Evolutionary conservation across 2,113 vertebrate species (phyloP).

Genomic region (Quiscalus mexicanus): DNA sequence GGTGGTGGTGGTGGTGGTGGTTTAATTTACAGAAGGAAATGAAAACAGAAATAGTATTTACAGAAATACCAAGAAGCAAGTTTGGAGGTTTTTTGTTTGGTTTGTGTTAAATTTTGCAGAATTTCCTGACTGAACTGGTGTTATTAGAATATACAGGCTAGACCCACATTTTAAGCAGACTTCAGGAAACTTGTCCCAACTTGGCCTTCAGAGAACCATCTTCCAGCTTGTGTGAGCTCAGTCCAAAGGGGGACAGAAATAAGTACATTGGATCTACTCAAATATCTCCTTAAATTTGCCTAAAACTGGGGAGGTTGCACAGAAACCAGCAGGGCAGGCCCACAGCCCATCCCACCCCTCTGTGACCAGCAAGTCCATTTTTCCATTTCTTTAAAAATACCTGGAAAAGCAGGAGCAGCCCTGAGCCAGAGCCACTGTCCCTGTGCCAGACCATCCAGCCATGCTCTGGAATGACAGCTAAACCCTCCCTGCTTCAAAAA

Average conservation of each 20-base stretch:
- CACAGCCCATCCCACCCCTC: background rate
- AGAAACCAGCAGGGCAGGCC: background rate
- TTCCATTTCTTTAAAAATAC: background rate
- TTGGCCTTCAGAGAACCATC: fast-evolving
- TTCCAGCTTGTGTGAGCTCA: background rate
- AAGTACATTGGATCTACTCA: fast-evolving
- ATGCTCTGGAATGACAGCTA: background rate
- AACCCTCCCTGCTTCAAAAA: background rate
- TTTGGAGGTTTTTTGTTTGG: background rate
- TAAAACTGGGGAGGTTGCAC: background rate
- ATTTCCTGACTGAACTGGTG: background rate
- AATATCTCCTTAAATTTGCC: background rate
- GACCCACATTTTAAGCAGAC: background rate
- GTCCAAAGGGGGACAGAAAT: background rate
- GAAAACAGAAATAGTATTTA: background rate
- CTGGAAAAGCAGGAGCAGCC: background rate
- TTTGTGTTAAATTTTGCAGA: background rate
- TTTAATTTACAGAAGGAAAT: background rate
- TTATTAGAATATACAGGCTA: background rate
- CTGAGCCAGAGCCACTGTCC: background rate
- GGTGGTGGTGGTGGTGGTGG: background rate
- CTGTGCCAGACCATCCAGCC: background rate
- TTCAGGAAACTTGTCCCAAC: background rate
- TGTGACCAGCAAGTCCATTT: background rate
- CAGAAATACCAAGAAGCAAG: background rate